A percentile compares a stretch with the other conserved stretches of the same genome.
Evolutionary conservation across 2,797 vertebrate species (phyloP).

Genomic region (Gymnoscopelus microlampas): DNA sequence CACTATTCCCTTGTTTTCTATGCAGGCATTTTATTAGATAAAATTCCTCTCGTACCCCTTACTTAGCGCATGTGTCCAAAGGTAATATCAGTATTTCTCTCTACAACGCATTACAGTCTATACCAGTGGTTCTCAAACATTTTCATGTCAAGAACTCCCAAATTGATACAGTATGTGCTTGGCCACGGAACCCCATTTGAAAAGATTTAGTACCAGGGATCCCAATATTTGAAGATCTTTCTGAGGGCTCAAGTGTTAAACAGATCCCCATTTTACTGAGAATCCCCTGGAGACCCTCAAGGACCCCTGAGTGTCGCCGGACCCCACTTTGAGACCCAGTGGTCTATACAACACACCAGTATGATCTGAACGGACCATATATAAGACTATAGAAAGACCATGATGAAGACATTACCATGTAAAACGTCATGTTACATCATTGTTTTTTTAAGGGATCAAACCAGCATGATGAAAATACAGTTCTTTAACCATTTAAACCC

Average conservation of each 20-base stretch:
- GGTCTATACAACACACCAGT: conserved; percentile 27
- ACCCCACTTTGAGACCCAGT: background rate
- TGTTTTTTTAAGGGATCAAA: conserved; percentile 19
- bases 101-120: conserved; percentile 27
- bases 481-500: too few species aligned
- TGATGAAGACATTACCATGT: conserved; percentile 7
- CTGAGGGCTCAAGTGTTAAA: too few species aligned
- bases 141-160: too few species aligned
- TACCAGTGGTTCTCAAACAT: background rate
- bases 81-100: conserved; percentile 28
- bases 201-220: too few species aligned
- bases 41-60: conserved; percentile 16
- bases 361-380: conserved; percentile 17
- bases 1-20: conserved; percentile 26
- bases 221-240: too few species aligned
- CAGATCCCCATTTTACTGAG: too few species aligned
- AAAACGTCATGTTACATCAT: conserved; percentile 45
- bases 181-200: too few species aligned
- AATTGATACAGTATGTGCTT: too few species aligned
- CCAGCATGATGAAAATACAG: conserved; percentile 57
- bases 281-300: too few species aligned
- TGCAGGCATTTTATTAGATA: conserved; percentile 32
- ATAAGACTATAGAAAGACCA: background rate
- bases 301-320: too few species aligned
- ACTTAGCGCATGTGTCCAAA: conserved; percentile 18